Evolutionary conservation across 2,113 vertebrate species (phyloP).

Genomic region (Solea solea): DNA sequence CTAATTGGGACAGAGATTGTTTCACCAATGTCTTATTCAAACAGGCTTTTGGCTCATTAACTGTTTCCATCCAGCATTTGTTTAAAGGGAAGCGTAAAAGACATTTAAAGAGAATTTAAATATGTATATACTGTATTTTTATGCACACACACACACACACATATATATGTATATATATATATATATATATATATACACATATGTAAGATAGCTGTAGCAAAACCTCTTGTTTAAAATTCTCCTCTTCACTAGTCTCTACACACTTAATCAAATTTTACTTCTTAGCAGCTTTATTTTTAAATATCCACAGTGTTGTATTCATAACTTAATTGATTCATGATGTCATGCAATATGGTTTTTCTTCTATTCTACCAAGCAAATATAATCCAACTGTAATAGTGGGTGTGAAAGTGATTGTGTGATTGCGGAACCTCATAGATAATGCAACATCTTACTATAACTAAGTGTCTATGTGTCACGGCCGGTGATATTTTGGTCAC

Average conservation of each 20-base stretch:
- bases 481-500: background rate
- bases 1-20: slow-evolving; percentile 77
- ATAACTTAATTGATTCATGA: no score
- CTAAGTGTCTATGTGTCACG: no score
- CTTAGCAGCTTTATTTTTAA: background rate
- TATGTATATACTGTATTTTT: no score
- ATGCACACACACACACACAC: background rate
- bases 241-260: no score
- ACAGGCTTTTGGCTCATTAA: slow-evolving; percentile 79
- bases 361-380: no score
- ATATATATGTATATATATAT: background rate
- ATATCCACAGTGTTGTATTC: background rate
- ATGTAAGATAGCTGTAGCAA: background rate
- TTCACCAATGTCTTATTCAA: slow-evolving; percentile 78
- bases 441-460: no score
- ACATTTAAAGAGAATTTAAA: slow-evolving; percentile 68
- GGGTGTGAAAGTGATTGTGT: no score
- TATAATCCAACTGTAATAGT: no score
- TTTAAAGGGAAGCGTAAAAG: slow-evolving; percentile 66
- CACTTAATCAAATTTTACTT: no score
- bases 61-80: slow-evolving; percentile 72
- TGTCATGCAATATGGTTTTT: no score
- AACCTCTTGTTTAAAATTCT: background rate
- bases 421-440: no score
- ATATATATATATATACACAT: background rate